Evolutionary conservation across 2,888 invertebrate genomes (phyloP), one percentile per base, ranked within the genome.

Genomic region (Ophion costatus): DNA sequence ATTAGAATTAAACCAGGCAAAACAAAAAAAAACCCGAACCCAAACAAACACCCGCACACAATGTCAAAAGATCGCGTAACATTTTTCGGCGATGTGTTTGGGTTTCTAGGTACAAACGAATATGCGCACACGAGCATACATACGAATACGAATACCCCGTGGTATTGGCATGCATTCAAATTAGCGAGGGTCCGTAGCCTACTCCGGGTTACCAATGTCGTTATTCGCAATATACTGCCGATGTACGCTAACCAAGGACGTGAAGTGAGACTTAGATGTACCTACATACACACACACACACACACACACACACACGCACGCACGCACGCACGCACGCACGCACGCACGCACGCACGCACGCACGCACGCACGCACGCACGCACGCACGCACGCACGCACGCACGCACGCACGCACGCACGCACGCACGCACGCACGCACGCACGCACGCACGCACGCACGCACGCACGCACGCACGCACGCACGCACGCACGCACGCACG

Each of bases 141-240:
- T 9, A 71, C 33, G 33, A 57, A 5, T 11, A 73, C 33, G 10
- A 14, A 56, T 17, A n/a, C 57, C 66, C 75, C 59, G 79, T 82
- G 61, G 76, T 81, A 81, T 85, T 82, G 84, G 82, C 82, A 78
- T 85, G 83, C 84, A 86, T 85, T 87, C 83, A 87, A 87, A 87
- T 87, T 86, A 86, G 87, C 77, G 67, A 76, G 76, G 82, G 80
- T 83, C 75, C 82, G 81, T 77, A 82, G 82, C 80, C 84, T 80
- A 84, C 80, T 80, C 80, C 63, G 61, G 78, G 85, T 71, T 82
- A 79, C 84, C 86, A 63, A 85, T 87, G 87, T 84, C 86, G 87
- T 86, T 86, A 86, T 77, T 87, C 84, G 86, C 85, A 84, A 86
- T 86, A 82, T 85, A 87, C 82, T 76, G 81, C 81, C 84, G 70